Conservation (phyloP, 2,113 vertebrate species). For the Noturus placidus region DNA sequence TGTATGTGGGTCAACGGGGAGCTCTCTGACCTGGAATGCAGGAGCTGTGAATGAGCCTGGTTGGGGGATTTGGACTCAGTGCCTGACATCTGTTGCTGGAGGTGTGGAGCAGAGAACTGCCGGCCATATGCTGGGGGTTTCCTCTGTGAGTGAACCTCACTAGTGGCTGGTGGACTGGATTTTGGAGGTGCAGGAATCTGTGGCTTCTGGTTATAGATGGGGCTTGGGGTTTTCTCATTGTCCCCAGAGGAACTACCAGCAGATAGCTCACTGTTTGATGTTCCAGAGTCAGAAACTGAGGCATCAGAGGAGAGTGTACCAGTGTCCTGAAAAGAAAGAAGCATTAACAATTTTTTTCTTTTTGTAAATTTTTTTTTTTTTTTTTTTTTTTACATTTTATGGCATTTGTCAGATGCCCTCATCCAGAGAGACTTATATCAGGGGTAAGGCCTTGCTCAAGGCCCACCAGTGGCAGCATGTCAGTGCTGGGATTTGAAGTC, state of each 20-base stretch:
- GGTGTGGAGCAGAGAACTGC: conserved; percentile 63
- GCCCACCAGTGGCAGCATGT: too few relatives aligned
- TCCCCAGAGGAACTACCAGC: conserved; percentile 64
- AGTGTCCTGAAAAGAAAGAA: conserved; percentile 48
- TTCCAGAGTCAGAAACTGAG: conserved; percentile 59
- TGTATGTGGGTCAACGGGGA: conserved; percentile 57
- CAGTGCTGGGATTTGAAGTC: too few relatives aligned
- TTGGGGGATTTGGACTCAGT: conserved; percentile 4
- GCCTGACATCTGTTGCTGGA: conserved; percentile 55
- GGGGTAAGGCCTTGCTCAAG: too few relatives aligned
- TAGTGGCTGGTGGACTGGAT: conserved; percentile 26
- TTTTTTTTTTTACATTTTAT: too few relatives aligned
- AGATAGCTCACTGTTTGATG: conserved; percentile 60
- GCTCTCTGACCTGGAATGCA: conserved; percentile 62
- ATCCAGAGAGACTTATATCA: too few relatives aligned
- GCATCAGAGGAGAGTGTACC: conserved; percentile 60
- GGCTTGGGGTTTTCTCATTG: conserved; percentile 53
- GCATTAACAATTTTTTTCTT: too few relatives aligned
- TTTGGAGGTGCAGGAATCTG: conserved; percentile 15
- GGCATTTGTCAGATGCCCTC: too few relatives aligned
- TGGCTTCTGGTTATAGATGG: conserved; percentile 57
- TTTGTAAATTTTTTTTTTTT: too few relatives aligned
- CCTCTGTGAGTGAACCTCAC: conserved; percentile 36
- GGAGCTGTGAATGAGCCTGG: conserved; percentile 50
- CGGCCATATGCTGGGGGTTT: conserved; percentile 62